Conservation (phyloP, 2,888 invertebrate genomes). For the Calameuta idolon region DNA sequence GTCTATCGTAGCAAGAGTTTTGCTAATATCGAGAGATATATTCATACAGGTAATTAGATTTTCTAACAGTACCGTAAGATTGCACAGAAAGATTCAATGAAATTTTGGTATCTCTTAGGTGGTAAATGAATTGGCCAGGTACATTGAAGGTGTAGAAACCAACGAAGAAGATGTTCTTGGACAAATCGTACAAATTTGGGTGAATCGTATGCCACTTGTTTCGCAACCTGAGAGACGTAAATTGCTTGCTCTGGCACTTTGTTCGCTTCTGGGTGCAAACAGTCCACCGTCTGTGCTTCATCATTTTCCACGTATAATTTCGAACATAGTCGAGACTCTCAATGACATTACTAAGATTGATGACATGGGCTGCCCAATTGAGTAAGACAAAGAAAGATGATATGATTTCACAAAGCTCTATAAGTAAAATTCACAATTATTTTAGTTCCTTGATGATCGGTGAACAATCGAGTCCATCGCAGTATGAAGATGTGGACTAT, state of each 20-base stretch:
- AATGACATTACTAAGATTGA: conserved; percentile 84
- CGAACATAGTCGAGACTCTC: conserved; percentile 80
- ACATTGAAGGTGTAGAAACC: conserved; percentile 60
- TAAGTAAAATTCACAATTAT: conserved; percentile 11
- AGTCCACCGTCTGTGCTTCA: conserved; percentile 76
- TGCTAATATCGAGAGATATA: conserved; percentile 73
- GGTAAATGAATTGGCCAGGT: conserved; percentile 50
- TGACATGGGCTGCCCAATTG: conserved; percentile 72
- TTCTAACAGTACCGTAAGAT: neutral
- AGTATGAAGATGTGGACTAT: conserved; percentile 70
- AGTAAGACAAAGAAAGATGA: conserved; percentile 67
- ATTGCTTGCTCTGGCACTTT: conserved; percentile 78
- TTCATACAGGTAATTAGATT: conserved; percentile 55
- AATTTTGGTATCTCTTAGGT: conserved; percentile 34
- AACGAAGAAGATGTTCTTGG: conserved; percentile 77
- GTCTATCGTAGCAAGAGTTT: conserved; percentile 81
- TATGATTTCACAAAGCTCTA: neutral
- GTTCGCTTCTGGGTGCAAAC: conserved; percentile 77
- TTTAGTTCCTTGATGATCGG: conserved; percentile 66
- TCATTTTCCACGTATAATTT: conserved; percentile 79
- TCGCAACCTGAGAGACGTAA: conserved; percentile 86
- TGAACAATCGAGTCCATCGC: conserved; percentile 64
- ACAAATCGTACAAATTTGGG: conserved; percentile 82
- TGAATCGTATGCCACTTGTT: conserved; percentile 82
- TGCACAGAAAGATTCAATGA: neutral